These are phyloP conservation scores for Sander lucioperca DNA, from an alignment of 2,113 vertebrate species.

Conservation along the genomic window DNA sequence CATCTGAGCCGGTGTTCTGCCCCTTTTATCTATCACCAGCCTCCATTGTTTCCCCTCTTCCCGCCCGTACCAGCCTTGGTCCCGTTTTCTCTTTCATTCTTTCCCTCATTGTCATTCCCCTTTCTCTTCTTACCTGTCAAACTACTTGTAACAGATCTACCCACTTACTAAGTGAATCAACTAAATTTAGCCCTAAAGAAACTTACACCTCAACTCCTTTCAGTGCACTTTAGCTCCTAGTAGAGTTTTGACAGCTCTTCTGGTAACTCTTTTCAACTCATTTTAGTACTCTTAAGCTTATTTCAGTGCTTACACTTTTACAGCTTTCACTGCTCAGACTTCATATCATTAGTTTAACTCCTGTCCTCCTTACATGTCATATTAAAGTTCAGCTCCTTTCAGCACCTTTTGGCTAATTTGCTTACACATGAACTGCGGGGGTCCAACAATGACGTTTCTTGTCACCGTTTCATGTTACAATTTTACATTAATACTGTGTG, in stretches of 20 bases:
- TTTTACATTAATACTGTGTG: no score
- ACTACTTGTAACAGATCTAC: background rate
- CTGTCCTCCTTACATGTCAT: no score
- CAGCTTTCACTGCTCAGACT: no score
- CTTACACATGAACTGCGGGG: no score
- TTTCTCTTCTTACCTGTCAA: background rate
- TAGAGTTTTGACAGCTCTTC: background rate
- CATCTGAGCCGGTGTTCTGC: background rate
- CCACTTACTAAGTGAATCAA: background rate
- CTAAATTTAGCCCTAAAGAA: background rate
- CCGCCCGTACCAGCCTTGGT: background rate
- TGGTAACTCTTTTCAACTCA: background rate
- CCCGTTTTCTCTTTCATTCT: background rate
- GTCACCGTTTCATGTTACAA: no score
- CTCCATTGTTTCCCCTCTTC: background rate
- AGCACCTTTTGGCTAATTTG: no score
- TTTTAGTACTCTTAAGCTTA: background rate
- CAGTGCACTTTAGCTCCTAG: background rate
- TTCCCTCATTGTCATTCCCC: no score
- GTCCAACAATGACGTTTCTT: no score
- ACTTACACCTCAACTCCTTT: background rate
- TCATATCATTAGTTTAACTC: no score
- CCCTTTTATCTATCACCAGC: background rate
- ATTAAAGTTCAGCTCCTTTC: no score
- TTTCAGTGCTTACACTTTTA: no score